Percentiles rank a stretch among this genome's conserved stretches.
Evolutionary conservation across 2,113 vertebrate genomes (phyloP).

Genomic region (Lophius piscatorius): DNA sequence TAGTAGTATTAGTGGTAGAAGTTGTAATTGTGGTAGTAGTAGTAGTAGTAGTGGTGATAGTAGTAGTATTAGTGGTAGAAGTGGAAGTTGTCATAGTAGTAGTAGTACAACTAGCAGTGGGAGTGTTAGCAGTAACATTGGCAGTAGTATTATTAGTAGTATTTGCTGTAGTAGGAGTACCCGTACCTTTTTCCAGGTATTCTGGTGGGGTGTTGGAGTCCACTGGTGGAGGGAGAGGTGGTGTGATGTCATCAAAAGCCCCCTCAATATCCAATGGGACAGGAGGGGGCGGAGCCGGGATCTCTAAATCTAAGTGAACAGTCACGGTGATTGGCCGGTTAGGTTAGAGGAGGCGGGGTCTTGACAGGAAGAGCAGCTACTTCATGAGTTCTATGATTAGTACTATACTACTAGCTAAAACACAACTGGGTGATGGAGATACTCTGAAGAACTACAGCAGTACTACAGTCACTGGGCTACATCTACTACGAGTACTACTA

Average conservation of each 20-base stretch:
- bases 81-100: not conserved
- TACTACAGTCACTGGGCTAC: too few species aligned
- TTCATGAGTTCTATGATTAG: too few species aligned
- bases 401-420: too few species aligned
- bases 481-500: not conserved
- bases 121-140: too few species aligned
- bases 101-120: not conserved
- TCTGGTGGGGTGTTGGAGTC: conserved; percentile 65
- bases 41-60: too few species aligned
- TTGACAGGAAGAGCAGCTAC: not conserved
- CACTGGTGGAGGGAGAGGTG: conserved; percentile 73
- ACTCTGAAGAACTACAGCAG: too few species aligned
- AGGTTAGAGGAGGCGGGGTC: not conserved
- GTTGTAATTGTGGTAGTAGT: too few species aligned
- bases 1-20: too few species aligned
- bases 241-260: conserved; percentile 55
- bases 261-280: conserved; percentile 38
- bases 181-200: conserved; percentile 76
- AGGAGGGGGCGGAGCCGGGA: conserved; percentile 64
- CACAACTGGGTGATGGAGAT: too few species aligned
- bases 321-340: conserved; percentile 1
- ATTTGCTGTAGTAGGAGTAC: not conserved
- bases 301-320: conserved; percentile 67
- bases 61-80: not conserved
- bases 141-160: too few species aligned